These are phyloP conservation scores for Caenorhabditis macrosperma DNA, from an alignment of 2,888 invertebrate species.

Conservation along the genomic window DNA sequence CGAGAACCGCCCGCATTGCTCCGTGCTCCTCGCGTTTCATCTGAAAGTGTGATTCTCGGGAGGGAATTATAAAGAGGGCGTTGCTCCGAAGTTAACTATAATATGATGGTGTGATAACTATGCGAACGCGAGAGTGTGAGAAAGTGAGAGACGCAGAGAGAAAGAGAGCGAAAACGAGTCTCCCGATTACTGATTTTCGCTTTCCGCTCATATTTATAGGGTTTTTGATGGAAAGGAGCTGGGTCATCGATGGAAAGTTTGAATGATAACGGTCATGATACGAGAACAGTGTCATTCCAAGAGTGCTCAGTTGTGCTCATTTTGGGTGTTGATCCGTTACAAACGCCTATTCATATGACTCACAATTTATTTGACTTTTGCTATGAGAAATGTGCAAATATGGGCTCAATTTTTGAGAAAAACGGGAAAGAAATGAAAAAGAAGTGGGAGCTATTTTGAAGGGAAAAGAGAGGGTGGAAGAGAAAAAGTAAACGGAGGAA, in stretches of 20 bases:
- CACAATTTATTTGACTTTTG: neutral
- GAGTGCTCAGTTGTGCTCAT: neutral
- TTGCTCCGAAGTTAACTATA: conserved; percentile 2
- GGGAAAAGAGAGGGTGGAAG: neutral
- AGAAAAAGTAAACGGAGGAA: conserved; percentile 10
- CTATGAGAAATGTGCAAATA: conserved; percentile 15
- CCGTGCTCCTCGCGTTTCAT: conserved; percentile 26
- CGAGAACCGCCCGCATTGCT: conserved; percentile 53
- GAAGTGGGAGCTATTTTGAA: neutral
- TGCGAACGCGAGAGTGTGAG: neutral
- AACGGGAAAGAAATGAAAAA: neutral
- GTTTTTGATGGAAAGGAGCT: neutral
- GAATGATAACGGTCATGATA: neutral
- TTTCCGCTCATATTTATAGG: neutral
- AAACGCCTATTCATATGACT: neutral
- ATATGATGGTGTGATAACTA: conserved; percentile 3
- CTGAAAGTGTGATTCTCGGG: neutral
- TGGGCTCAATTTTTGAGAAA: neutral
- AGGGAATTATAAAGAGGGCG: conserved; percentile 6
- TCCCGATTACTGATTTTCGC: neutral
- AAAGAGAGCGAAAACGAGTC: neutral
- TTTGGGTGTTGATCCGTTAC: neutral
- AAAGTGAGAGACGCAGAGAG: neutral
- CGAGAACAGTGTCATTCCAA: neutral
- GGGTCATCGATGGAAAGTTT: neutral